phyloP scores from a whole-genome alignment of 2,797 vertebrate species.

The Lagodon rhomboides region DNA sequence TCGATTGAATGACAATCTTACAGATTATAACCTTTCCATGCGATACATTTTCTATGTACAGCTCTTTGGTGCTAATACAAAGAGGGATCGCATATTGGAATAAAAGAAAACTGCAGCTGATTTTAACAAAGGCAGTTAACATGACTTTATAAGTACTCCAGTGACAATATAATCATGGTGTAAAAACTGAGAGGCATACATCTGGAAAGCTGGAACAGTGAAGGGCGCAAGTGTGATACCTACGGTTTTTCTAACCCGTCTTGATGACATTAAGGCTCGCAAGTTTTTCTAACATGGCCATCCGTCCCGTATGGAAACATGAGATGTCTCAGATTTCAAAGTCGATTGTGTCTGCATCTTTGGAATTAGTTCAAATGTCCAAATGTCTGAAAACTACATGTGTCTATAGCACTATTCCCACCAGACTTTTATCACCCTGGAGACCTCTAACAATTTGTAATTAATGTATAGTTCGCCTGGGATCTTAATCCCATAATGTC shows the following conservation, averaged over 20 bases:
- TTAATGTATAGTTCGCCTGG: too few species aligned
- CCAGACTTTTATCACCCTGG: too few species aligned
- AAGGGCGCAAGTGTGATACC: constrained; percentile 11
- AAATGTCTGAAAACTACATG: not conserved
- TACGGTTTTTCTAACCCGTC: not conserved
- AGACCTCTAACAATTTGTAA: too few species aligned
- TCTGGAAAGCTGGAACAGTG: constrained; percentile 11
- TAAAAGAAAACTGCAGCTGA: not conserved
- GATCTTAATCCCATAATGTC: too few species aligned
- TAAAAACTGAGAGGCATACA: constrained; percentile 1
- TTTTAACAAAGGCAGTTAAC: constrained; percentile 4
- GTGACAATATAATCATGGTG: not conserved
- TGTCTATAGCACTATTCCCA: not conserved
- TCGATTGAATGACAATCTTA: not conserved
- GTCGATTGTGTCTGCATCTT: too few species aligned
- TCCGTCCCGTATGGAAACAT: too few species aligned
- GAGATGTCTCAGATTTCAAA: too few species aligned
- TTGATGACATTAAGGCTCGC: not conserved
- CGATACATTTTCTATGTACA: not conserved
- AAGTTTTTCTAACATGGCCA: not conserved
- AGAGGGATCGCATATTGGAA: not conserved
- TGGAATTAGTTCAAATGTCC: too few species aligned
- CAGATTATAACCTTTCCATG: not conserved
- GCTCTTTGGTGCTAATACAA: not conserved
- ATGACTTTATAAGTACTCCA: not conserved